Evolutionary conservation across 2,113 vertebrate species (phyloP).

Genomic region (Thunnus thynnus): DNA sequence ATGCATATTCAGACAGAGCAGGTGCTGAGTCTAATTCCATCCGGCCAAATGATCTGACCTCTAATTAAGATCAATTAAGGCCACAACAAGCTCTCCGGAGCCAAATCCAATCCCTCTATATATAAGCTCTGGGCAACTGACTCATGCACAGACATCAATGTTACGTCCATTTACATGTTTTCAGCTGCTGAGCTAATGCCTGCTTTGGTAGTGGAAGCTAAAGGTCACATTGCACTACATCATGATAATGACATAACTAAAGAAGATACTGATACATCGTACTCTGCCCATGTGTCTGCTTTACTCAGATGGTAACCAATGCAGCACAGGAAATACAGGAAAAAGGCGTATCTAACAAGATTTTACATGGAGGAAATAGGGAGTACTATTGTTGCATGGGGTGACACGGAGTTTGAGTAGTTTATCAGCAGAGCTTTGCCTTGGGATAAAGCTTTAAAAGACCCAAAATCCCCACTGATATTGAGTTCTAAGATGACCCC

Average conservation of each 20-base stretch:
- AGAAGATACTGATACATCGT: not conserved
- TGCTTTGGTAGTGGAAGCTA: not conserved
- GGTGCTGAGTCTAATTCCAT: slow-evolving; percentile 75
- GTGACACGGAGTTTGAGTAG: slow-evolving; percentile 7
- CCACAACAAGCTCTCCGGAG: slow-evolving; percentile 46
- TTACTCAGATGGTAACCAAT: not conserved
- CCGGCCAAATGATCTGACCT: slow-evolving; percentile 68
- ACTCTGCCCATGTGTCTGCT: not conserved
- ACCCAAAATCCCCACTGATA: slow-evolving; percentile 7
- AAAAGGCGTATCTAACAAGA: not conserved
- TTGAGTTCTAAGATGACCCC: slow-evolving; percentile 4
- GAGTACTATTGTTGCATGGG: not conserved
- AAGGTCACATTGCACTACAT: slow-evolving; percentile 6
- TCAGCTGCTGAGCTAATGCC: not conserved
- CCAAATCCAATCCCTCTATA: slow-evolving; percentile 42
- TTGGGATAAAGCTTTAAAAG: slow-evolving; percentile 33
- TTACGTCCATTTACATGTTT: slow-evolving; percentile 8
- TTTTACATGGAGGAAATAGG: not conserved
- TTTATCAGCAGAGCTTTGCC: slow-evolving; percentile 42
- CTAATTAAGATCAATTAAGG: slow-evolving; percentile 83
- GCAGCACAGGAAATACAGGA: not conserved
- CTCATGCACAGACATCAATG: slow-evolving; percentile 1
- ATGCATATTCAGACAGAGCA: slow-evolving; percentile 87
- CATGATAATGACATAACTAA: not conserved
- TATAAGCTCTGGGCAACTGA: not conserved